Evolutionary conservation across 2,113 vertebrate species (phyloP).

Genomic region (Cephalopholis sonnerati): DNA sequence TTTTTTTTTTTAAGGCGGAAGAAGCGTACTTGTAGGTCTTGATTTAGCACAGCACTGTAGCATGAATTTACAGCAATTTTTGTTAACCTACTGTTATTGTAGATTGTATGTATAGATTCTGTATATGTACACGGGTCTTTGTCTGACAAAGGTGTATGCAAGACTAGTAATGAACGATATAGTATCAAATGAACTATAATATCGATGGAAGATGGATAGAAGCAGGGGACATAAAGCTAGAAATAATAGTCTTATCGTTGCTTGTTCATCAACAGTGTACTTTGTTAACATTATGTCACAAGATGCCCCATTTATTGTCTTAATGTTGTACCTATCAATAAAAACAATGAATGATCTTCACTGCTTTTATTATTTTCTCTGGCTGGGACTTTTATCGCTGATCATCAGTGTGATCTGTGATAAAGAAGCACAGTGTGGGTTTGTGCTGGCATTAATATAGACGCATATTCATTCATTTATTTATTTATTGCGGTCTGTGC

Average conservation of each 20-base stretch:
- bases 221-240: slow-evolving; percentile 37
- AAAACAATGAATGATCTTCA: slow-evolving; percentile 45
- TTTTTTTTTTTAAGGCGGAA: slow-evolving; percentile 5
- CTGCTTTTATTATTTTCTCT: neutral
- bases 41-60: slow-evolving; percentile 81
- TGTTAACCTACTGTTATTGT: slow-evolving; percentile 66
- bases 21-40: slow-evolving; percentile 46
- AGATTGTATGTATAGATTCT: slow-evolving; percentile 70
- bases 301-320: slow-evolving; percentile 52
- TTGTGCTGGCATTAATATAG: neutral
- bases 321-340: slow-evolving; percentile 70
- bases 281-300: slow-evolving; percentile 52
- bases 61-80: slow-evolving; percentile 82
- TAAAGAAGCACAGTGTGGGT: slow-evolving; percentile 12
- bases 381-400: neutral
- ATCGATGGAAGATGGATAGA: slow-evolving; percentile 4
- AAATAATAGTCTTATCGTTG: slow-evolving; percentile 56
- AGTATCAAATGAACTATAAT: slow-evolving; percentile 15
- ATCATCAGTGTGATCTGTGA: neutral
- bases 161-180: slow-evolving; percentile 4
- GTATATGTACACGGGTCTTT: slow-evolving; percentile 51
- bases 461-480: neutral
- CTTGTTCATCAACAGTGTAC: slow-evolving; percentile 53
- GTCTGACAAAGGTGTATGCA: slow-evolving; percentile 45
- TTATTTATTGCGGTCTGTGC: neutral